Conservation (phyloP, 2,888 invertebrate genomes). For the Lithophane ornitopus region DNA sequence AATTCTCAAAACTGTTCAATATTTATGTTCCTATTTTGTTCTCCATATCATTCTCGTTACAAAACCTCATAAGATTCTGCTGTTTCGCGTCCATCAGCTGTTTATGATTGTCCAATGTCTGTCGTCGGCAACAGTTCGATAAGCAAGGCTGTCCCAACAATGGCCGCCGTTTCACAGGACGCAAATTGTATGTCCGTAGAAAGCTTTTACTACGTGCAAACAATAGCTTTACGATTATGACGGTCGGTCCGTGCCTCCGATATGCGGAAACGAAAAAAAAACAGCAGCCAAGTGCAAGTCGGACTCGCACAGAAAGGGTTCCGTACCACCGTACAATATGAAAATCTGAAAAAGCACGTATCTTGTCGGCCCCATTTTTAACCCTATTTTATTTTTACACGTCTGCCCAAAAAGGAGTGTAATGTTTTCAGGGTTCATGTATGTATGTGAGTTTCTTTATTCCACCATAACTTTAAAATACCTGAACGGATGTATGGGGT, state of each 20-base stretch:
- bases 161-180: conserved; percentile 45
- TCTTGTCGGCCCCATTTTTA: too few relatives aligned
- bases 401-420: too few relatives aligned
- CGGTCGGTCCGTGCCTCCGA: conserved; percentile 37
- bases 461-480: too few relatives aligned
- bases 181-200: conserved; percentile 42
- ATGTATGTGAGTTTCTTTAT: too few relatives aligned
- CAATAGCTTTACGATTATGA: conserved; percentile 61
- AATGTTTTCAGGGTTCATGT: too few relatives aligned
- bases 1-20: neutral
- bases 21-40: neutral
- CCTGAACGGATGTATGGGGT: too few relatives aligned
- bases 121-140: conserved; percentile 31
- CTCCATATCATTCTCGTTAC: conserved; percentile 6
- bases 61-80: conserved; percentile 27
- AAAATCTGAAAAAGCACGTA: too few relatives aligned
- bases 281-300: too few relatives aligned
- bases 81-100: conserved; percentile 40
- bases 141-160: conserved; percentile 36
- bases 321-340: too few relatives aligned
- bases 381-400: too few relatives aligned
- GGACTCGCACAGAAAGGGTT: too few relatives aligned
- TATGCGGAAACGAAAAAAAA: conserved; percentile 51
- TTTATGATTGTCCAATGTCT: conserved; percentile 22
- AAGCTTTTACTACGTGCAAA: conserved; percentile 60